Conservation (phyloP, 2,888 invertebrate species). For the Rhagophthalmus giganteus region DNA sequence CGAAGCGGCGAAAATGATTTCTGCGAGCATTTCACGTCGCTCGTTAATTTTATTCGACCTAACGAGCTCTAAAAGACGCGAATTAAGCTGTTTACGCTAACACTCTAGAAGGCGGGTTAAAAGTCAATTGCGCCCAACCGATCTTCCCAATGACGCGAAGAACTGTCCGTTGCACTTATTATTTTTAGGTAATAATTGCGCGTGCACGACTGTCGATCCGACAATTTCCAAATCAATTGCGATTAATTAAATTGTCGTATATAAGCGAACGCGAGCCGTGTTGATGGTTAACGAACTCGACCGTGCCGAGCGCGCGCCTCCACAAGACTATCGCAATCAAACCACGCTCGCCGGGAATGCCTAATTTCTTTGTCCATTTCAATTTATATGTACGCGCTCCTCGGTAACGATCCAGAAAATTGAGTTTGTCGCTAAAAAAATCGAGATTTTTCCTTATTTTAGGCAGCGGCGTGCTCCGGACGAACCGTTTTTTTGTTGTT, state of each 20-base stretch:
- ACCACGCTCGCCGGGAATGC: not conserved
- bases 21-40: constrained; percentile 4
- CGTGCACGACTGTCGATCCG: not conserved
- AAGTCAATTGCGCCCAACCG: constrained; percentile 15
- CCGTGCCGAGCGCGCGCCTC: not conserved
- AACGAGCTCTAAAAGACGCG: constrained; percentile 12
- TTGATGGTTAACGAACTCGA: not conserved
- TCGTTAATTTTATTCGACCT: constrained; percentile 7
- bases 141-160: constrained; percentile 9
- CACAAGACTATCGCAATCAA: not conserved
- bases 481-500: no score
- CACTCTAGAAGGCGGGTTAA: constrained; percentile 24
- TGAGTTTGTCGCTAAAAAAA: not conserved
- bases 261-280: no score
- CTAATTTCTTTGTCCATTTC: constrained; percentile 3
- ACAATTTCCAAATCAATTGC: not conserved
- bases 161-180: not conserved
- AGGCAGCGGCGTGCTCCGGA: no score
- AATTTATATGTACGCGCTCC: not conserved
- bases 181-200: no score
- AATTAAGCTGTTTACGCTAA: constrained; percentile 28
- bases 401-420: not conserved
- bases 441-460: no score
- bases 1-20: constrained; percentile 9
- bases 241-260: no score